phyloP scores from a whole-genome alignment of 2,113 vertebrate genomes.

The Aegotheles bennettii region DNA sequence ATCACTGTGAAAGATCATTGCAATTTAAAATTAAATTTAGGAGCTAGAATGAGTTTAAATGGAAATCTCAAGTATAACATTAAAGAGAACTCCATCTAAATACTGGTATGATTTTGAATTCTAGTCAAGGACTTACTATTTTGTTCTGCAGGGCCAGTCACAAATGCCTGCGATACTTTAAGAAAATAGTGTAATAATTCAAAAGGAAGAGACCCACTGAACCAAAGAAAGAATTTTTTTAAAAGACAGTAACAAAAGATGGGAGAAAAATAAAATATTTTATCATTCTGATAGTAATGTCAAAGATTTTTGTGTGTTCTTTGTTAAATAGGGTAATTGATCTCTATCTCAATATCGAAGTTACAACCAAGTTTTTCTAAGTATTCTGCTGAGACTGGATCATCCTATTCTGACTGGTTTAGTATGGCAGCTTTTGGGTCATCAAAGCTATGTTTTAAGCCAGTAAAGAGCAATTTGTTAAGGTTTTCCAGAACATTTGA shows the following conservation, averaged over 20 bases:
- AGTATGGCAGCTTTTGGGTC: background rate
- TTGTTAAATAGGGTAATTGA: background rate
- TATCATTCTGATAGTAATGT: background rate
- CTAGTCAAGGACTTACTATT: background rate
- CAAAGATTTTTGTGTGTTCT: background rate
- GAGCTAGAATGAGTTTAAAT: background rate
- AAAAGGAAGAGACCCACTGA: background rate
- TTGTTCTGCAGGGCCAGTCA: background rate
- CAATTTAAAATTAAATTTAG: constrained; percentile 16
- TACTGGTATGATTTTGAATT: background rate
- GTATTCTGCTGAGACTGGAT: background rate
- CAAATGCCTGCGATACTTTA: background rate
- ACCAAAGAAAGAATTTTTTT: background rate
- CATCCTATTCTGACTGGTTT: background rate
- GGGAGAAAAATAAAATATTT: background rate
- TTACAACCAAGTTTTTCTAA: background rate
- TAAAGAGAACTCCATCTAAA: background rate
- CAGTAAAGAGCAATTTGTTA: background rate
- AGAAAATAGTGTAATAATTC: background rate
- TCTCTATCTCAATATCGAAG: background rate
- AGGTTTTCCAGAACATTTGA: background rate
- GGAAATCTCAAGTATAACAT: background rate
- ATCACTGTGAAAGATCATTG: background rate
- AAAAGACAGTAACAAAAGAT: background rate
- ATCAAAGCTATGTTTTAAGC: background rate